Evolutionary conservation across 2,888 invertebrate species (phyloP).

Genomic region (Leptinotarsa tumamoca): DNA sequence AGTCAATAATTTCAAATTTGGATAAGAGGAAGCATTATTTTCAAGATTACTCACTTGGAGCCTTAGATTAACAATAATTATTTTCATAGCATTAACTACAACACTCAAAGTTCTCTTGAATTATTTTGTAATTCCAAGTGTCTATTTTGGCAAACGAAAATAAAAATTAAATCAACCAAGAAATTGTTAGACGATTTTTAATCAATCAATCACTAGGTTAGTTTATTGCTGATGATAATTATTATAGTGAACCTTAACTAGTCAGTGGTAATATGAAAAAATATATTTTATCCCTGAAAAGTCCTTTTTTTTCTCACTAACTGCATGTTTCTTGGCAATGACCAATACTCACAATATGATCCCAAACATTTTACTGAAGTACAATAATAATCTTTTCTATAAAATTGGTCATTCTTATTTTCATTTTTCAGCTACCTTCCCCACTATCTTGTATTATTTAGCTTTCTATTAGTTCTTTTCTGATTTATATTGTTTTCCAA

Average conservation of each 20-base stretch:
- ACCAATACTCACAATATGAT: slow-evolving; percentile 48
- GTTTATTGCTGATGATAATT: too few relatives aligned
- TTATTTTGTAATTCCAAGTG: too few relatives aligned
- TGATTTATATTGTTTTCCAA: slow-evolving; percentile 19
- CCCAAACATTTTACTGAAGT: slow-evolving; percentile 58
- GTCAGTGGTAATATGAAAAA: neutral
- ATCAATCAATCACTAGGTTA: too few relatives aligned
- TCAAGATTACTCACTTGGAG: too few relatives aligned
- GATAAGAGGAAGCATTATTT: neutral
- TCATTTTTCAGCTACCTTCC: slow-evolving; percentile 19
- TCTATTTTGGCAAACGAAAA: too few relatives aligned
- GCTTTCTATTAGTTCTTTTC: slow-evolving; percentile 19
- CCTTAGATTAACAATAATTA: too few relatives aligned
- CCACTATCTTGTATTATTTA: slow-evolving; percentile 17
- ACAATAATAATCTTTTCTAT: slow-evolving; percentile 41
- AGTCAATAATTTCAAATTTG: neutral
- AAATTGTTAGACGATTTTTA: too few relatives aligned
- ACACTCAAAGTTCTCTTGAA: too few relatives aligned
- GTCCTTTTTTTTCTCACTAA: slow-evolving; percentile 4
- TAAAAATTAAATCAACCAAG: too few relatives aligned
- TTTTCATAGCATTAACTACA: too few relatives aligned
- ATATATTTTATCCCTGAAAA: neutral
- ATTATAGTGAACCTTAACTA: too few relatives aligned
- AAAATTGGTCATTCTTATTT: slow-evolving; percentile 33
- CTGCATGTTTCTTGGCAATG: slow-evolving; percentile 39